Conservation (phyloP, 2,888 invertebrate species). For the Onchidella celtica region DNA sequence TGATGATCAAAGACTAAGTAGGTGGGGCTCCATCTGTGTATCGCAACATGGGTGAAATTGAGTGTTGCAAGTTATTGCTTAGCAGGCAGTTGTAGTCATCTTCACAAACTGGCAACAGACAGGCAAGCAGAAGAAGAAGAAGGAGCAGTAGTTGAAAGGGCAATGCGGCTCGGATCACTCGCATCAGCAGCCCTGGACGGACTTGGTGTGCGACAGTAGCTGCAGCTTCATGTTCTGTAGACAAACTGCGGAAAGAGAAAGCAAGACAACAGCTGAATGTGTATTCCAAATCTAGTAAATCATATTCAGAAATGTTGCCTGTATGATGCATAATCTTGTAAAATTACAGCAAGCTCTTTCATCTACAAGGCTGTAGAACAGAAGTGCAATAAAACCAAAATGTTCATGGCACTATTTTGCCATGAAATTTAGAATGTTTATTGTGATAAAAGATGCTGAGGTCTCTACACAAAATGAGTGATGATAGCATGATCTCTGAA, state of each 20-base stretch:
- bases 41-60: conserved; percentile 92
- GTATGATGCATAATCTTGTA: not conserved
- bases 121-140: conserved; percentile 94
- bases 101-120: conserved; percentile 91
- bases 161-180: conserved; percentile 93
- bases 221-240: conserved; percentile 45
- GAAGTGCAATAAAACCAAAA: not conserved
- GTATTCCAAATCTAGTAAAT: not conserved
- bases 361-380: not conserved
- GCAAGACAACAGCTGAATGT: not conserved
- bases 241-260: conserved; percentile 50
- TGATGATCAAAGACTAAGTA: too few species aligned
- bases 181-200: conserved; percentile 86
- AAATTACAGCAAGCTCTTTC: not conserved
- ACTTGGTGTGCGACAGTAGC: not conserved
- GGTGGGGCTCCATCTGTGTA: conserved; percentile 97
- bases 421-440: too few species aligned
- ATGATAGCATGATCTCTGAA: too few species aligned
- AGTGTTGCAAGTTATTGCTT: conserved; percentile 90
- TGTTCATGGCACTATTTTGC: too few species aligned
- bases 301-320: not conserved
- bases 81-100: conserved; percentile 93
- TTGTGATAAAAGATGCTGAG: too few species aligned
- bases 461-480: too few species aligned
- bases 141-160: conserved; percentile 97